A percentile compares a stretch with the other conserved stretches of the same genome.
These are phyloP conservation scores for Paradoxurus hermaphroditus DNA, from an alignment of 2,113 vertebrate species.

Conservation along the genomic window DNA sequence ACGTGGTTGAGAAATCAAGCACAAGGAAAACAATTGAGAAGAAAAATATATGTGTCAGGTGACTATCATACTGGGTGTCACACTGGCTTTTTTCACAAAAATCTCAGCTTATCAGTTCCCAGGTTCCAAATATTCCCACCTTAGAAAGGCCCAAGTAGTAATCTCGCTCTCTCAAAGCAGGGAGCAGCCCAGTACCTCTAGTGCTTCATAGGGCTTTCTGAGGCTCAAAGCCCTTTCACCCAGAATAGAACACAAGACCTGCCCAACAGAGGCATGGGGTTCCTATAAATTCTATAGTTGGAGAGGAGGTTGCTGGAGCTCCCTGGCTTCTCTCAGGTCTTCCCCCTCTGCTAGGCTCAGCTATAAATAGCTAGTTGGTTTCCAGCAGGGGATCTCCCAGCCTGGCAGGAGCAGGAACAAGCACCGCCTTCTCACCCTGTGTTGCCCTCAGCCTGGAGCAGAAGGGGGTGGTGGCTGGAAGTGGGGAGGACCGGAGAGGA, in stretches of 20 bases:
- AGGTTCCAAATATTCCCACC: background rate
- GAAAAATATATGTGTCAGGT: background rate
- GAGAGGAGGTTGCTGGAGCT: background rate
- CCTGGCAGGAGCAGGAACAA: background rate
- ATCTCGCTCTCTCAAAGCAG: background rate
- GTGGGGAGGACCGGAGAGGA: background rate
- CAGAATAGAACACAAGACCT: background rate
- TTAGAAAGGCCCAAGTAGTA: background rate
- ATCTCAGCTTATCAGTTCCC: background rate
- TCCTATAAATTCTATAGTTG: background rate
- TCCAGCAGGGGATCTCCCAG: constrained; percentile 66
- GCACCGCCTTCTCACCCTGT: constrained; percentile 39
- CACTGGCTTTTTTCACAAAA: background rate
- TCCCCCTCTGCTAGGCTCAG: background rate
- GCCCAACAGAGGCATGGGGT: background rate
- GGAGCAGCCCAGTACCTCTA: background rate
- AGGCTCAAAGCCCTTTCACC: background rate
- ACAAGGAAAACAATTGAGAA: constrained; percentile 10
- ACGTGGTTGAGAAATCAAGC: constrained; percentile 18
- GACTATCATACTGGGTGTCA: background rate
- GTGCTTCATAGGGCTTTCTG: background rate
- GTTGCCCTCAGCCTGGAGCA: constrained; percentile 34
- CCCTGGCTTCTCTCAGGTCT: background rate
- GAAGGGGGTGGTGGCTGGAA: background rate
- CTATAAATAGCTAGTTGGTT: constrained; percentile 63